Base-by-base conservation (phyloP, 2,797 vertebrate species). In the Lagorchestes hirsutus region DNA sequence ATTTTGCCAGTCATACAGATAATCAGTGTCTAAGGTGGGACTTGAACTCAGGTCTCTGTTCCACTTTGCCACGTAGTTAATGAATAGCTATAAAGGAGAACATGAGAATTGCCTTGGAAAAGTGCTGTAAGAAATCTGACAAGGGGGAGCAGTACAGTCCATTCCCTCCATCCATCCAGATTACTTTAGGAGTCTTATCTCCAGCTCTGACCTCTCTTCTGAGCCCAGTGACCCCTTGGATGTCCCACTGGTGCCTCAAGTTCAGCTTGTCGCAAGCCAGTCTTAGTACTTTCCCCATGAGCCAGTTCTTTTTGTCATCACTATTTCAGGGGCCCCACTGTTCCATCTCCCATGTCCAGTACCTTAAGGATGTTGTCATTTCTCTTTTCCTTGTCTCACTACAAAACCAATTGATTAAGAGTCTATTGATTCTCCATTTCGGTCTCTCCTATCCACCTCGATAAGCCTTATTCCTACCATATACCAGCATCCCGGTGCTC, bases 71-170 rank as follows among this genome's bases (percentile, higher is more conserved):
- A 46, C 9, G 13, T 40, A n/a, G 14, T 34, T 74, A 74, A 14
- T 10, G 34, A 74, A n/a, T n/a, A n/a, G 18, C 13, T 5, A 18
- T 82, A 46, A 82, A 82, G n/a, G 67, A 82, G 67, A 82, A 24
- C 2, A 9, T 40, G 67, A 82, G 1, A 40, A 22, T 0, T 82
- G 40, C 40, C n/a, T 82, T 82, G 67, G 18, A 22, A 82, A 82
- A 82, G 11, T 82, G 67, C 18, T 46, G 40, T 46, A 18, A 82
- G 67, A 82, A 40, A 82, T 11, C 18, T 12, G 18, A 82, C 0
- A 6, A n/a, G 34, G 3, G 16, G n/a, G 16, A 3, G 18, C 31
- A n/a, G n/a, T 18, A 40, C 6, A 0, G 0, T 82, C 74, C 40
- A 9, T 11, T 27, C 22, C n/a, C n/a, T 46, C 40, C 8, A 46